Evolutionary conservation across 1,140 invertebrate genomes (phyloP).

Genomic region (Drosophila novamexicana): DNA sequence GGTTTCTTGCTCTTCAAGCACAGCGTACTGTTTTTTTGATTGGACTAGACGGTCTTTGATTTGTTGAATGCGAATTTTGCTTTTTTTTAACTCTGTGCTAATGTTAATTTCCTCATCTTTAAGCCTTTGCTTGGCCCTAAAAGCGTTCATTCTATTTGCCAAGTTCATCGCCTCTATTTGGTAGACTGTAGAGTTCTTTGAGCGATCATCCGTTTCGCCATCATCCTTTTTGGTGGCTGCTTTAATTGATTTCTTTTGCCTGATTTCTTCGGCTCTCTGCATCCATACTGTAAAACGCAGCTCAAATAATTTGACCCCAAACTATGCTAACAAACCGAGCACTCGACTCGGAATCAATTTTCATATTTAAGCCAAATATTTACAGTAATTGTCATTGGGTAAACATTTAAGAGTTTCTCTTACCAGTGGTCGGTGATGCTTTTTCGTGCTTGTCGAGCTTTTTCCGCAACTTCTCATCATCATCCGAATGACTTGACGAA

Average conservation of each 20-base stretch:
- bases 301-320: background rate
- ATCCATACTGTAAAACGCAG: background rate
- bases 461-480: constrained; percentile 39
- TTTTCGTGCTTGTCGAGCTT: constrained; percentile 62
- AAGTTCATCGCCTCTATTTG: background rate
- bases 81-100: background rate
- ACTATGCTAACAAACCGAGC: constrained; percentile 1
- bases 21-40: background rate
- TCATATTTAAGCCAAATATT: constrained; percentile 63
- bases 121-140: background rate
- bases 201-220: background rate
- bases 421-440: constrained; percentile 48
- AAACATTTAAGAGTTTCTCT: constrained; percentile 47
- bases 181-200: background rate
- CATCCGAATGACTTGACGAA: constrained; percentile 38
- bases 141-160: background rate
- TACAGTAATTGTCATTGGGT: constrained; percentile 37
- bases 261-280: background rate
- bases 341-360: constrained; percentile 46
- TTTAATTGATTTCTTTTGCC: background rate
- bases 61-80: background rate
- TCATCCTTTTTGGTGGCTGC: background rate
- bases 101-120: background rate
- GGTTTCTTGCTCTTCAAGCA: background rate
- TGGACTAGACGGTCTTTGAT: background rate